A percentile compares a stretch with the other conserved stretches of the same genome.
Evolutionary conservation across 2,888 invertebrate species (phyloP).

Genomic region (Conchocele bisecta): DNA sequence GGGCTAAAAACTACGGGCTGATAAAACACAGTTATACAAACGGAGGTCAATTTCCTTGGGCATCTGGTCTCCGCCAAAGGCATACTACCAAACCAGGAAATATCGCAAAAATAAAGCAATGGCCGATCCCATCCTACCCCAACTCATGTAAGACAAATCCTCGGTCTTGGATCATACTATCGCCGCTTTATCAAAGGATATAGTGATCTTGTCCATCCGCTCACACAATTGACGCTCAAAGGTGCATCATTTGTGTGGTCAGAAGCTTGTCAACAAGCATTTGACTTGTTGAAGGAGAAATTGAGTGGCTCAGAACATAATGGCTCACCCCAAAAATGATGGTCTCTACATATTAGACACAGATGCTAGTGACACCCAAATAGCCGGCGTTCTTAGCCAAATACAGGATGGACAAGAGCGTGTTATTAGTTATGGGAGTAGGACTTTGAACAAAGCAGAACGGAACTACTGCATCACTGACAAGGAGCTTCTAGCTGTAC

Average conservation of each 20-base stretch:
- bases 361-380: not conserved
- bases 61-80: conserved; percentile 30
- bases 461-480: not conserved
- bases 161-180: conserved; percentile 44
- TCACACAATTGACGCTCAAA: conserved; percentile 18
- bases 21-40: conserved; percentile 33
- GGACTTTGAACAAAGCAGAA: not conserved
- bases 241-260: conserved; percentile 27
- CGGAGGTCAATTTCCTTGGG: conserved; percentile 38
- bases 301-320: no score
- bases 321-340: not conserved
- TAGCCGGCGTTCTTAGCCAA: not conserved
- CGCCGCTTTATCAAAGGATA: conserved; percentile 19
- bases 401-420: not conserved
- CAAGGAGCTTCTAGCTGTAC: conserved; percentile 1
- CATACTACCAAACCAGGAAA: conserved; percentile 40
- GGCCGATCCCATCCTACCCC: conserved; percentile 35
- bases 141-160: conserved; percentile 39
- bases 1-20: conserved; percentile 22
- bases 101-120: conserved; percentile 36
- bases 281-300: conserved; percentile 30
- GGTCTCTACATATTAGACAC: not conserved
- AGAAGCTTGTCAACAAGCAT: conserved; percentile 21
- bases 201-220: conserved; percentile 8
- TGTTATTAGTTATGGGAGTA: not conserved